These are phyloP conservation scores for Diarsia rubi DNA, from an alignment of 2,888 invertebrate species.

Conservation along the genomic window DNA sequence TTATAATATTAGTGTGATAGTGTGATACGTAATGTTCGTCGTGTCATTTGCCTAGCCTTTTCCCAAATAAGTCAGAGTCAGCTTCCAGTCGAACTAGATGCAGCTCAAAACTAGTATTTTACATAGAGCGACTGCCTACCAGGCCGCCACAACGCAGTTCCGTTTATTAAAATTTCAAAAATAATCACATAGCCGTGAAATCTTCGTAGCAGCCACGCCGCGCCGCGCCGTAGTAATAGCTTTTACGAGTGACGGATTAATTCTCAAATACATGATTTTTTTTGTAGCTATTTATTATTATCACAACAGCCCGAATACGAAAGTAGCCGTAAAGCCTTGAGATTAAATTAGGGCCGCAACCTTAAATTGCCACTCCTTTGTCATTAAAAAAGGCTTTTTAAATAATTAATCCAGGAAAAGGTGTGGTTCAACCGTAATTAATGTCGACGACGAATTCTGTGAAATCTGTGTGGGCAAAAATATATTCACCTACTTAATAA, in stretches of 20 bases:
- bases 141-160: too few relatives aligned
- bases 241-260: not conserved
- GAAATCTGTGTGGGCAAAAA: not conserved
- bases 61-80: too few relatives aligned
- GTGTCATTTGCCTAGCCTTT: too few relatives aligned
- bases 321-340: conserved; percentile 13
- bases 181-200: not conserved
- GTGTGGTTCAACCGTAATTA: conserved; percentile 23
- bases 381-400: conserved; percentile 38
- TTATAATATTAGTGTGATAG: too few relatives aligned
- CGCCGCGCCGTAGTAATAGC: conserved; percentile 15
- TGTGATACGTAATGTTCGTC: too few relatives aligned
- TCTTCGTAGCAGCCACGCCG: conserved; percentile 2
- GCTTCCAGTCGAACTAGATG: not conserved
- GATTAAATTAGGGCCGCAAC: conserved; percentile 28
- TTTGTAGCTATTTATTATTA: not conserved
- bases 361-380: conserved; percentile 23
- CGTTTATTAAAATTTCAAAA: not conserved
- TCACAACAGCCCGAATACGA: not conserved
- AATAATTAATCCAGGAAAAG: conserved; percentile 35
- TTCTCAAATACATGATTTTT: not conserved
- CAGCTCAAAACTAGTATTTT: not conserved
- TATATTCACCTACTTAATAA: not conserved
- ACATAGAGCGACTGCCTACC: too few relatives aligned
- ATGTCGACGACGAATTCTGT: conserved; percentile 10